Evolutionary conservation across 2,113 vertebrate genomes (phyloP), one percentile per base, ranked within the genome.

Genomic region (Myxocyprinus asiaticus): DNA sequence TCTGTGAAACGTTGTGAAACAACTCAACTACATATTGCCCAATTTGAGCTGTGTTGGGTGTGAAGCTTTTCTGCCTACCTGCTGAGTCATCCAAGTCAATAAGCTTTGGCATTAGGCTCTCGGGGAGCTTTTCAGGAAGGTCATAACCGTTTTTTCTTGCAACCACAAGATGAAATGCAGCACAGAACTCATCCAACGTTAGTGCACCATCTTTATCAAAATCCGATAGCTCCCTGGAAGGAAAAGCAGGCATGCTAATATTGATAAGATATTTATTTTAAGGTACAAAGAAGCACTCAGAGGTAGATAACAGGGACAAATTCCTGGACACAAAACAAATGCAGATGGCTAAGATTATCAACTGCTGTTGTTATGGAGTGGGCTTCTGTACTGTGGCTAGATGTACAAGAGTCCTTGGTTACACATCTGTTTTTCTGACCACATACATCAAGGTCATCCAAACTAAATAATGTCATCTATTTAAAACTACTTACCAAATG

Each of bases 61-160:
- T 6, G n/a, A 76, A 4, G 15, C 56, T 69, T 77, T 67, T 33
- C n/a, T 47, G 63, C 17, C 87, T 92, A 99, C 98, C 98, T 78
- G 96, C 93, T 5, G 96, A 94, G 85, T 99, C 98, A 90, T 99
- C 98, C 92, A 99, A 92, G 91, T 99, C 98, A 87, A 99, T 99
- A 87, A 99, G 91, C 89, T 99, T 99, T 90, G 98, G 97, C 97
- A 99, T 98, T 89, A 99, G 91, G 90, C 97, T 99, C 92, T 99
- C 98, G 1, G 97, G 98, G 81, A 99, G 93, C 87, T 98, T 99
- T 90, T 99, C 97, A 0, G 98, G 98, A 85, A 99, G 94, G 86
- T 99, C 98, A 85, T 99, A 99, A 67, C 98, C 97, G 62, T 99
- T 99, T 91, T 99, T 99, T 84, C 98, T 93, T 83, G 98, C 98